Evolutionary conservation across 2,888 invertebrate species (phyloP).

Genomic region (Cecidostiba fungosa): DNA sequence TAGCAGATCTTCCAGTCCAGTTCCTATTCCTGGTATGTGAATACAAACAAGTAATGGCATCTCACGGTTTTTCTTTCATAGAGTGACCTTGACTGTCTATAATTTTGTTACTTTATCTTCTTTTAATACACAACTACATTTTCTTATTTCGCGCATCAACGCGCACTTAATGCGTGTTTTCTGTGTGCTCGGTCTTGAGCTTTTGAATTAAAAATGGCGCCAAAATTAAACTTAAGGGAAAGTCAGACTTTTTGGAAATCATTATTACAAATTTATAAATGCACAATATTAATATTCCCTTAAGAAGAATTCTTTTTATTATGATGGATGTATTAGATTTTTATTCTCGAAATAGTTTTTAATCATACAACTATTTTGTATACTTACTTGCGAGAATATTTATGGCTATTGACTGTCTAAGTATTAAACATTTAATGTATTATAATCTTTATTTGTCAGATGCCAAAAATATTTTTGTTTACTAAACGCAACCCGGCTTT

Average conservation of each 20-base stretch:
- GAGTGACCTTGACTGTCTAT: slow-evolving; percentile 18
- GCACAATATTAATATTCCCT: background rate
- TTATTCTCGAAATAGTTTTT: background rate
- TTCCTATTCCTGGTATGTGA: slow-evolving; percentile 82
- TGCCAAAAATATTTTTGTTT: background rate
- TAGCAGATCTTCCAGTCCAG: slow-evolving; percentile 84
- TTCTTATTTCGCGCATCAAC: slow-evolving; percentile 43
- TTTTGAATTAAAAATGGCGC: slow-evolving; percentile 16
- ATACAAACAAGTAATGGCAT: background rate
- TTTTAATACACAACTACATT: slow-evolving; percentile 9
- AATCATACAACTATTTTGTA: slow-evolving; percentile 20
- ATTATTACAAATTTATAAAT: background rate
- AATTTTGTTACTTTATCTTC: background rate
- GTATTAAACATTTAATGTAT: background rate
- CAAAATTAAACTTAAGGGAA: background rate
- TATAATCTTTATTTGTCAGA: background rate
- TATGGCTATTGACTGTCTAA: background rate
- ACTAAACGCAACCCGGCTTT: background rate
- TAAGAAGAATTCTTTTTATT: background rate
- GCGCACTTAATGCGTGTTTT: background rate
- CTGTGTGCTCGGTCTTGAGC: slow-evolving; percentile 29
- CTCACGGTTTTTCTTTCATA: background rate
- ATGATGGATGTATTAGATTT: slow-evolving; percentile 13
- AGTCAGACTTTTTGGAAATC: background rate
- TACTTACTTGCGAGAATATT: background rate